Base-by-base conservation (phyloP, 53 echinoderm and acorn worm genomes). In the Stichopus horrens region DNA sequence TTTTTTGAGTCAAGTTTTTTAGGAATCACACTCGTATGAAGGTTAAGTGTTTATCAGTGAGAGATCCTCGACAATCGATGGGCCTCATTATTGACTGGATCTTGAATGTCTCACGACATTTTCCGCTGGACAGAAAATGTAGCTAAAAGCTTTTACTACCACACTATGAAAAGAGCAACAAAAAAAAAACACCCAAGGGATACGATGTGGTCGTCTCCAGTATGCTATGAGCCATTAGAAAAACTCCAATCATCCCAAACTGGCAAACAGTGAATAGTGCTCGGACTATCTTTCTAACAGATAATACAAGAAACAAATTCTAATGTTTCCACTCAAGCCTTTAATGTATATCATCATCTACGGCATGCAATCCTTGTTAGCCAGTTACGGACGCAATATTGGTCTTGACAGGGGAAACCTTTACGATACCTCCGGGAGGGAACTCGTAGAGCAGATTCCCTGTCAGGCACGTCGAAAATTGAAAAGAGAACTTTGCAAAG, bases 141-240 rank as follows among this genome's bases (percentile, higher is more conserved):
- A 16, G 80, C 80, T 80, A 80, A 80, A 80, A 80, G 80, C 80
- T 80, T 80, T 80, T 80, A 80, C 56, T 19, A 80, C 80, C 58
- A n/a, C 18, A 56, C 57, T 71, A 71, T 5, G 21, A 71, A 71
- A 71, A 59, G 51, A 75, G 51, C 51, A 77, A 80, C 51, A 80
- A 71, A 71, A 71, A 59, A 77, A 80, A 55, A 80, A 80, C 57
- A 20, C 80, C 56, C 80, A 57, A 20, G 80, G 57, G 80, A 80
- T 55, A 57, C 10, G n/a, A 57, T 55, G 55, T 80, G 20, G 80
- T 80, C 16, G 71, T n/a, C 19, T 71, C 71, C 71, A n/a, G n/a
- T 16, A 71, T 18, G 18, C 71, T 18, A 71, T 37, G 37, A 18
- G 71, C 71, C 71, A 71, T 71, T 71, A 71, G 71, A 71, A 71